Base-by-base conservation (phyloP, 2,888 invertebrate species). In the Leucozona laternaria region DNA sequence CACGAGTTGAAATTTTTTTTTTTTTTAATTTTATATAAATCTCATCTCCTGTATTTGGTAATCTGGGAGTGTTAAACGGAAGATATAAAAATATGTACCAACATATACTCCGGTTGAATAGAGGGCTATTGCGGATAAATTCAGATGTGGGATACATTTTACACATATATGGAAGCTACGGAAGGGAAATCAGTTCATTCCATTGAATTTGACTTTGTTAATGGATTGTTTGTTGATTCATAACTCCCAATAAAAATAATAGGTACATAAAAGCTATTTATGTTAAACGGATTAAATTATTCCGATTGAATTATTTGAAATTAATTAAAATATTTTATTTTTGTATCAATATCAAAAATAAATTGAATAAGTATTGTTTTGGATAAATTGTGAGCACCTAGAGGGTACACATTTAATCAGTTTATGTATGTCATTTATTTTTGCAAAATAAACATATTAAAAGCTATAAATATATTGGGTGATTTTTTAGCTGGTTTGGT, bases 1-100 rank as follows among this genome's bases (percentile, higher is more conserved):
- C 68, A 68, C 68, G 25, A 68, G 68, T 34, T 68, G 53, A 48
- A 64, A 75, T 43, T 45, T 60, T 20, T 43, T 64, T 64, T 64
- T 43, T 48, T 57, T 6, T 45, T 5, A 17, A 2, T 45, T 8
- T 60, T 28, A 68, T 68, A 68, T 28, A 68, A 58, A 68, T 58
- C 48, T 57, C 34, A 58, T 77, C 45, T 68, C 37, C 8, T 48
- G 17, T 34, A 66, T 68, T 37, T 22, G 68, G 22, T 5, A 37
- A 53, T 68, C 55, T 57, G 13, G 13, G 50, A 78, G 71, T 62
- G 62, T 48, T 66, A 20, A 66, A 17, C n/a, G 20, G 15, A 15
- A 64, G n/a, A 31, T 25, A 62, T 45, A 28, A 48, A 64, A 48
- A 64, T 50, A 22, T 11, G 11, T 11, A 17, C 6, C 1, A 13